Evolutionary conservation across 2,888 invertebrate species (phyloP), one percentile per base, ranked within the genome.

Genomic region (Tinea trinotella): DNA sequence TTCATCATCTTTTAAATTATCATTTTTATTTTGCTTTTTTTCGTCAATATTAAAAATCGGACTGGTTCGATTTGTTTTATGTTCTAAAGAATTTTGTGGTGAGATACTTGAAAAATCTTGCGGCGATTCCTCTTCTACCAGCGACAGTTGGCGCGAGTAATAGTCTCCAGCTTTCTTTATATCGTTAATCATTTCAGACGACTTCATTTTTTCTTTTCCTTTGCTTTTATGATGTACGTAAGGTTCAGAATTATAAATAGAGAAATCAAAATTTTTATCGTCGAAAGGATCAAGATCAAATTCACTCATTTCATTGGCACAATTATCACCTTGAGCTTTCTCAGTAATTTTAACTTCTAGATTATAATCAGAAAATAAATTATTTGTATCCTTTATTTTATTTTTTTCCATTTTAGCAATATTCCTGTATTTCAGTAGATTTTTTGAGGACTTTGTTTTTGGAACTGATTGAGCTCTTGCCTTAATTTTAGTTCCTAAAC

Each of bases 111-210:
- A 61, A 12, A 83, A 59, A 56, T 87, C 87, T 64, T 86, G 86
- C 2, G 74, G 76, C 0, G 84, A 85, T 60, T 87, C 87, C 61
- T 87, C 87, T 70, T 87, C 87, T 2, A 87, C 87, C 56, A 87
- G 64, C 1, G 87, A 87, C 0, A 87, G 63, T 58, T 87, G 84
- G 58, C 84, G 80, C 59, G 72, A 70, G 56, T 78, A 81, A 3
- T 68, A 72, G 35, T 84, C 77, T 54, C 76, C 70, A 9, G 72
- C 72, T 7, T 40, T 40, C 13, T 7, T 40, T 15, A 40, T 5
- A n/a, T n/a, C n/a, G 40, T 40, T 12, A 40, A 15, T n/a, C 12
- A 7, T 13, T 7, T 12, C 13, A 1, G 13, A 15, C 1, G 78
- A 77, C n/a, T n/a, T 2, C 63, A 65, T 15, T 65, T 56, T 53